These are phyloP conservation scores for Pseudorhombus dupliciocellatus DNA, from an alignment of 2,113 vertebrate species.

Conservation along the genomic window DNA sequence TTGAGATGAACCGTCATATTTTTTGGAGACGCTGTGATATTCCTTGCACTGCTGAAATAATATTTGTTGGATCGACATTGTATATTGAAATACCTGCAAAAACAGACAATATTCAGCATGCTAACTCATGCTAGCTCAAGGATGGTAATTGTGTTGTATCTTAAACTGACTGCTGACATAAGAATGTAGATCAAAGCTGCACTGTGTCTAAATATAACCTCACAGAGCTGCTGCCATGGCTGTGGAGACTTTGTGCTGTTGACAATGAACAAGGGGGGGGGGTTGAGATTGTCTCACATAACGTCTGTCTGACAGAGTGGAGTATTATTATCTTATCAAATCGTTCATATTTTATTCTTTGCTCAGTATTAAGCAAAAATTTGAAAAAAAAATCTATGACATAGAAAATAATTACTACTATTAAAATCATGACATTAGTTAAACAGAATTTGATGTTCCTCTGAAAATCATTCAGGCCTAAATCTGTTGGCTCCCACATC, in stretches of 20 bases:
- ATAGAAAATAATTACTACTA: neutral
- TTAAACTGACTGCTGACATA: neutral
- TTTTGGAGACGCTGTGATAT: too few relatives aligned
- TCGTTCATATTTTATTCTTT: too few relatives aligned
- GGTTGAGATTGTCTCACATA: neutral
- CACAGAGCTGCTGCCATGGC: neutral
- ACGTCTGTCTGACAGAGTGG: neutral
- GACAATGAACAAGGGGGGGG: neutral
- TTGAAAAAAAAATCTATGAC: neutral
- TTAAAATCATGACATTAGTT: neutral
- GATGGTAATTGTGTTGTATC: neutral
- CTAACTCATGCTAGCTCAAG: too few relatives aligned
- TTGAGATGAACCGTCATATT: too few relatives aligned
- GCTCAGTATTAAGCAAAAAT: neutral
- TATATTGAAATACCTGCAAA: too few relatives aligned
- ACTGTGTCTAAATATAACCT: neutral
- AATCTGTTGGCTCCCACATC: neutral
- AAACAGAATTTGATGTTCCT: constrained; percentile 24
- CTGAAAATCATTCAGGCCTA: constrained; percentile 1
- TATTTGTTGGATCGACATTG: too few relatives aligned
- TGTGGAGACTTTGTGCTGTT: neutral
- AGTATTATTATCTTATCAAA: neutral
- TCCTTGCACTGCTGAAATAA: too few relatives aligned
- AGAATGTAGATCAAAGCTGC: neutral
- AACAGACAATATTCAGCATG: too few relatives aligned